phyloP scores from a whole-genome alignment of 2,113 vertebrate genomes.

The Equus przewalskii region DNA sequence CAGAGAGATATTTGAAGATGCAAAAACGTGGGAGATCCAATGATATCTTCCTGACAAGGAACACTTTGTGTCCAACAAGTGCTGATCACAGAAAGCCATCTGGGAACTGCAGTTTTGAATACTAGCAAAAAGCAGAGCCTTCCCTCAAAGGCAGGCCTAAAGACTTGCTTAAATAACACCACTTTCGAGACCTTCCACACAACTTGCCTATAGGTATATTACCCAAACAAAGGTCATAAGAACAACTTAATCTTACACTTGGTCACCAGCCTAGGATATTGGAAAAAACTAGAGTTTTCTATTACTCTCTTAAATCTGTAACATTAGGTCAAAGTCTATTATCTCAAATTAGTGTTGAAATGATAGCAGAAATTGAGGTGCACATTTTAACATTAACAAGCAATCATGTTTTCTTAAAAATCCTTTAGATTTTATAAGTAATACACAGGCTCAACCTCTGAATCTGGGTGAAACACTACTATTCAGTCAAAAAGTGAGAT shows the following conservation, averaged over 20 bases:
- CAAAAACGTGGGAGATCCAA: slow-evolving; percentile 54
- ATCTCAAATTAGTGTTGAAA: not conserved
- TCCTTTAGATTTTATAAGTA: not conserved
- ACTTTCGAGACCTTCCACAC: slow-evolving; percentile 45
- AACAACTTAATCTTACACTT: not conserved
- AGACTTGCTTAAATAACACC: slow-evolving; percentile 42
- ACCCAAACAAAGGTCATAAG: slow-evolving; percentile 22
- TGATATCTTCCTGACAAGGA: slow-evolving; percentile 64
- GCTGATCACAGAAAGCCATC: slow-evolving; percentile 69
- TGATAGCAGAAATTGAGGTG: not conserved
- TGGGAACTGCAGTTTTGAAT: slow-evolving; percentile 34
- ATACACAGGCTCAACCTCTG: not conserved
- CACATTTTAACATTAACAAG: slow-evolving; percentile 2
- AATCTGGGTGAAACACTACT: not conserved
- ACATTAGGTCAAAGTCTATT: not conserved
- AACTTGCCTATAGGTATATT: not conserved
- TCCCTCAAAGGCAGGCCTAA: slow-evolving; percentile 34
- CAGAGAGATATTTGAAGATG: slow-evolving; percentile 67
- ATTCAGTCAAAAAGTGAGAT: not conserved
- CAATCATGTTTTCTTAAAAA: not conserved
- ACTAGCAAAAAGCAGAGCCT: slow-evolving; percentile 49
- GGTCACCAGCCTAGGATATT: not conserved
- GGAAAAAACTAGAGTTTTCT: not conserved
- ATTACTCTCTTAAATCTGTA: not conserved
- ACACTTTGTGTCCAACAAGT: slow-evolving; percentile 47